A percentile compares a stretch with the other conserved stretches of the same genome.
Evolutionary conservation across 2,888 invertebrate species (phyloP).

Genomic region (Orchestes rusci): DNA sequence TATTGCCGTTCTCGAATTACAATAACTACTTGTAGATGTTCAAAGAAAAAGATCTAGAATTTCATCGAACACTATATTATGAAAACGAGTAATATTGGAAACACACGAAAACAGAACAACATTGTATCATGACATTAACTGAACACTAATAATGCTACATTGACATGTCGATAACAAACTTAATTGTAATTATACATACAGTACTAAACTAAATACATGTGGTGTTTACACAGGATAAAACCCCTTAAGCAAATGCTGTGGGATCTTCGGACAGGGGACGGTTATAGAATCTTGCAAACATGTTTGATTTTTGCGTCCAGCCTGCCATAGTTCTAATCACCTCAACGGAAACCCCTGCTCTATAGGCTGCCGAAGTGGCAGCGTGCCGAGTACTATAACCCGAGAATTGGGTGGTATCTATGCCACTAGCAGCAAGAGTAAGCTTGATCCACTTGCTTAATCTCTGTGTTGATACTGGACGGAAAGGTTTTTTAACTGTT

Average conservation of each 20-base stretch:
- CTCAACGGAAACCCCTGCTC: slow-evolving; percentile 9
- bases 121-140: too few relatives aligned
- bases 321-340: slow-evolving; percentile 8
- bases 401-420: slow-evolving; percentile 5
- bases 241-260: slow-evolving; percentile 6
- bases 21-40: slow-evolving; percentile 15
- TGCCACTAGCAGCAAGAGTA: slow-evolving; percentile 9
- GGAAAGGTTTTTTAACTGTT: slow-evolving; percentile 7
- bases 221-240: too few relatives aligned
- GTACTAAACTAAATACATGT: too few relatives aligned
- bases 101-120: too few relatives aligned
- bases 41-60: slow-evolving; percentile 11
- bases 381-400: slow-evolving; percentile 10
- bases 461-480: slow-evolving; percentile 8
- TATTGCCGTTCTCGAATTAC: too few relatives aligned
- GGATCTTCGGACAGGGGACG: slow-evolving; percentile 6
- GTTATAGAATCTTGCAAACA: slow-evolving; percentile 12
- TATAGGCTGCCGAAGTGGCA: slow-evolving; percentile 7
- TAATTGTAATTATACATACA: too few relatives aligned
- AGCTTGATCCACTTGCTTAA: slow-evolving; percentile 10
- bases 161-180: too few relatives aligned
- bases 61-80: too few relatives aligned
- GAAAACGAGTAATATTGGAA: too few relatives aligned
- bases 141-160: too few relatives aligned
- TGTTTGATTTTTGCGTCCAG: slow-evolving; percentile 9